Conservation (phyloP, 2,888 invertebrate genomes). For the Piscicola geometra region DNA sequence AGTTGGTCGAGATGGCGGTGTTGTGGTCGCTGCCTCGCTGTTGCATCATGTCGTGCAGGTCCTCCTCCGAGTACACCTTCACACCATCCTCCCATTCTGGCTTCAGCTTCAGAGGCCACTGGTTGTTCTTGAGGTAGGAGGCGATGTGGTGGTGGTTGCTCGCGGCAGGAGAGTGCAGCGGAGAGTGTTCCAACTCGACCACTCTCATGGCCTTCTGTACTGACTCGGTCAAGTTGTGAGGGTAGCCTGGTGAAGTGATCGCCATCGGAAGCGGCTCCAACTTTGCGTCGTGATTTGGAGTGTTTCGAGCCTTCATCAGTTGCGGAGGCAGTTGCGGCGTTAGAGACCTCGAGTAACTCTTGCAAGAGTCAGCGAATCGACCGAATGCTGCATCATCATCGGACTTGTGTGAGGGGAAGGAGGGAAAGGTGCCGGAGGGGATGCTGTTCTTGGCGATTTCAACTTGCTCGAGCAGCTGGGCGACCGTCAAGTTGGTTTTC, state of each 20-base stretch:
- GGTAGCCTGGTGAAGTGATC: constrained; percentile 42
- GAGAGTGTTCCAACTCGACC: constrained; percentile 38
- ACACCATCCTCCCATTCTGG: constrained; percentile 1
- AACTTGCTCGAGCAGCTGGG: constrained; percentile 37
- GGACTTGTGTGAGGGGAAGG: background rate
- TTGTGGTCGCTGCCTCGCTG: background rate
- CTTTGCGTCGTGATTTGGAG: background rate
- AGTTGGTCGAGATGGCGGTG: background rate
- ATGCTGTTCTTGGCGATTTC: constrained; percentile 33
- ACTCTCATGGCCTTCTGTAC: constrained; percentile 42
- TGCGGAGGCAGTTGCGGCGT: no score
- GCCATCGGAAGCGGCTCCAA: constrained; percentile 39
- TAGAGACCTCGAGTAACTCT: background rate
- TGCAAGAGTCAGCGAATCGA: background rate
- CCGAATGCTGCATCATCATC: background rate
- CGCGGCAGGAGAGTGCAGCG: constrained; percentile 38
- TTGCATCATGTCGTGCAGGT: background rate
- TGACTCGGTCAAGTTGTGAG: constrained; percentile 42
- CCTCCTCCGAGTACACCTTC: constrained; percentile 8
- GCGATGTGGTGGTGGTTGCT: background rate
- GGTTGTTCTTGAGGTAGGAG: background rate
- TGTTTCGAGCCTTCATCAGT: background rate
- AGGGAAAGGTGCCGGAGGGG: background rate
- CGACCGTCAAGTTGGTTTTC: constrained; percentile 36
- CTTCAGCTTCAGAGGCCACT: background rate